A percentile compares a stretch with the other conserved stretches of the same genome.
Conservation (phyloP, 2,888 invertebrate species). For the Boloria euphrosyne region DNA sequence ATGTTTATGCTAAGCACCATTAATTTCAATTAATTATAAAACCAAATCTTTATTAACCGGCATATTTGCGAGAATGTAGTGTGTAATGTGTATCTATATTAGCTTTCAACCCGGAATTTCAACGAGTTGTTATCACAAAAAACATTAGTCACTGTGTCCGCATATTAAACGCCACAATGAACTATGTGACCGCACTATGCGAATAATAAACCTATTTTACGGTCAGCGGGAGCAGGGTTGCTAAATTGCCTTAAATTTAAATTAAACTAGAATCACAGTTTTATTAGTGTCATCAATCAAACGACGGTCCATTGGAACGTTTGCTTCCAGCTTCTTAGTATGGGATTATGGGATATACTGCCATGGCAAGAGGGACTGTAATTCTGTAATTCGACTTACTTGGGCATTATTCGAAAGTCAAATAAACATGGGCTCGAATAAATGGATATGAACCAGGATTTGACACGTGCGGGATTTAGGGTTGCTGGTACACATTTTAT, state of each 20-base stretch:
- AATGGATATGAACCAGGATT: constrained; percentile 76
- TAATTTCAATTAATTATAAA: no score
- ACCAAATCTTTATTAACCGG: no score
- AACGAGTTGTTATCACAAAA: constrained; percentile 26
- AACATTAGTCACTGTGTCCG: constrained; percentile 42
- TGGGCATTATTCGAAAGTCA: constrained; percentile 68
- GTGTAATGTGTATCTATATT: not conserved
- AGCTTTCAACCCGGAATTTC: not conserved
- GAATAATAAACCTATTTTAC: constrained; percentile 73
- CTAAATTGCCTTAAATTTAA: constrained; percentile 81
- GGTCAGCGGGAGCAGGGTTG: constrained; percentile 70
- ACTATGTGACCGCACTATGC: constrained; percentile 57
- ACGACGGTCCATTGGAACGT: constrained; percentile 66
- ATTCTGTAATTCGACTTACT: constrained; percentile 50
- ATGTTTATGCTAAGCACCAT: no score
- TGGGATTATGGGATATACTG: constrained; percentile 60
- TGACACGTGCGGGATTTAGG: constrained; percentile 62
- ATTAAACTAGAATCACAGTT: constrained; percentile 81
- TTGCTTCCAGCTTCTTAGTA: constrained; percentile 47
- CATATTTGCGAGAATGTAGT: no score
- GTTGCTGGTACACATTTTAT: constrained; percentile 34
- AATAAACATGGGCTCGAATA: constrained; percentile 77
- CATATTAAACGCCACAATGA: constrained; percentile 56
- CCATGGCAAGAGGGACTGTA: constrained; percentile 50
- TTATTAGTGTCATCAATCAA: constrained; percentile 82